A percentile compares a stretch with the other conserved stretches of the same genome.
Conservation (phyloP, 2,797 vertebrate species). For the Chelonia mydas region DNA sequence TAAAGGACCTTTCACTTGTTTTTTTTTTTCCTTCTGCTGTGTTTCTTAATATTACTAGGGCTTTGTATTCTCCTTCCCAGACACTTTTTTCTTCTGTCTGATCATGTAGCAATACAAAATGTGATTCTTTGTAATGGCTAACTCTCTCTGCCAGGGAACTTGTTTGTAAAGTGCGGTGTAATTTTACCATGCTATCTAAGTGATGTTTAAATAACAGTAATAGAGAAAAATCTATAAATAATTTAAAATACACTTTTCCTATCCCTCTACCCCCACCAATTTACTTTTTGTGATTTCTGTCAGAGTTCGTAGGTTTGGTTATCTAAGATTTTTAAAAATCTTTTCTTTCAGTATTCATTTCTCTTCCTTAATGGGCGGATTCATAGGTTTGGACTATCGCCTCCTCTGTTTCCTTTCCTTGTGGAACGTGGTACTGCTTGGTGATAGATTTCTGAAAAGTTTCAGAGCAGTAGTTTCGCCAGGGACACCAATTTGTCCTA, state of each 20-base stretch:
- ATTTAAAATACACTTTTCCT: background rate
- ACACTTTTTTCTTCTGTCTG: background rate
- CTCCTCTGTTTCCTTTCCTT: rapidly evolving
- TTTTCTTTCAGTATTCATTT: background rate
- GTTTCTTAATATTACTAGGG: background rate
- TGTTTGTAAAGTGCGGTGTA: background rate
- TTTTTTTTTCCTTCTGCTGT: background rate
- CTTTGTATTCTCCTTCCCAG: background rate
- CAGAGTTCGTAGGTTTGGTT: rapidly evolving
- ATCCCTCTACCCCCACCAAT: background rate
- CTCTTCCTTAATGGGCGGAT: background rate
- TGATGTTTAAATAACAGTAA: background rate
- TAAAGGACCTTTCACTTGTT: conserved; percentile 2
- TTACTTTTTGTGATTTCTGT: background rate
- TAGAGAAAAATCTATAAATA: background rate
- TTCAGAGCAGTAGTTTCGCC: background rate
- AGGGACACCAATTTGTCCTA: background rate
- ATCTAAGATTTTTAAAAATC: background rate
- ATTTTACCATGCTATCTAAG: background rate
- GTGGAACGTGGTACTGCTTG: background rate
- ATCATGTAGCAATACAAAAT: background rate
- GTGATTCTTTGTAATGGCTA: background rate
- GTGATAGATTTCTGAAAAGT: background rate
- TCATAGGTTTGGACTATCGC: background rate
- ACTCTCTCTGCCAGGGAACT: background rate